These are phyloP conservation scores for Oxygymnocypris stewartii DNA, from an alignment of 2,113 vertebrate genomes.

Conservation along the genomic window DNA sequence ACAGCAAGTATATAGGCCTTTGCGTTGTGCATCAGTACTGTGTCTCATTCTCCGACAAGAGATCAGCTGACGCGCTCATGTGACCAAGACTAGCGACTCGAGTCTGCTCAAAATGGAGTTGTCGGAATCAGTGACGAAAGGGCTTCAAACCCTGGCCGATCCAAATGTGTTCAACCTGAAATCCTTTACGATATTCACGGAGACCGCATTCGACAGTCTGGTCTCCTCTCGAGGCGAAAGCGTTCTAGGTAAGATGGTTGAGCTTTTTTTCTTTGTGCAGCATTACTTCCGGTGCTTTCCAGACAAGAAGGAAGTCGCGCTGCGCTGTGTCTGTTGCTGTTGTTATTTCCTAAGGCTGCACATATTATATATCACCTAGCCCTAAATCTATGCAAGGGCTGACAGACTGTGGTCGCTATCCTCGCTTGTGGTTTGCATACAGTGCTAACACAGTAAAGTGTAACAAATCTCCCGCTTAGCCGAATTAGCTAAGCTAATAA, in stretches of 20 bases:
- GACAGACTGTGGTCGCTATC: background rate
- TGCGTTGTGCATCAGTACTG: background rate
- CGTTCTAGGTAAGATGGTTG: conserved; percentile 78
- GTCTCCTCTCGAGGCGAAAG: conserved; percentile 70
- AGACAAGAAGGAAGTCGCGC: background rate
- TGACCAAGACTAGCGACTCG: conserved; percentile 76
- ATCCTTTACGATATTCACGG: conserved; percentile 77
- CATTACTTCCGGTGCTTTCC: conserved; percentile 64
- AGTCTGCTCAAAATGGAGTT: conserved; percentile 90
- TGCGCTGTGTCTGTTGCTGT: background rate
- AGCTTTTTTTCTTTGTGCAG: conserved; percentile 51
- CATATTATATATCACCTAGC: background rate
- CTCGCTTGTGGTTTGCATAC: background rate
- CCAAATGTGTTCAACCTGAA: conserved; percentile 71
- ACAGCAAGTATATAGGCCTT: background rate
- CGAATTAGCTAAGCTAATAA: conserved; percentile 17
- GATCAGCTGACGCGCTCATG: conserved; percentile 86
- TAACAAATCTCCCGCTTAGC: background rate
- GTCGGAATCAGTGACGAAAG: conserved; percentile 82
- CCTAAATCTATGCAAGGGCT: background rate
- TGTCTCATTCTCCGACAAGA: conserved; percentile 15
- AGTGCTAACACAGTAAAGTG: background rate
- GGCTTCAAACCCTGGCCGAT: conserved; percentile 80
- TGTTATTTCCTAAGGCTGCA: background rate
- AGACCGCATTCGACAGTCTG: conserved; percentile 82